Conservation (phyloP, 2,113 vertebrate species). For the Salvelinus sp. region DNA sequence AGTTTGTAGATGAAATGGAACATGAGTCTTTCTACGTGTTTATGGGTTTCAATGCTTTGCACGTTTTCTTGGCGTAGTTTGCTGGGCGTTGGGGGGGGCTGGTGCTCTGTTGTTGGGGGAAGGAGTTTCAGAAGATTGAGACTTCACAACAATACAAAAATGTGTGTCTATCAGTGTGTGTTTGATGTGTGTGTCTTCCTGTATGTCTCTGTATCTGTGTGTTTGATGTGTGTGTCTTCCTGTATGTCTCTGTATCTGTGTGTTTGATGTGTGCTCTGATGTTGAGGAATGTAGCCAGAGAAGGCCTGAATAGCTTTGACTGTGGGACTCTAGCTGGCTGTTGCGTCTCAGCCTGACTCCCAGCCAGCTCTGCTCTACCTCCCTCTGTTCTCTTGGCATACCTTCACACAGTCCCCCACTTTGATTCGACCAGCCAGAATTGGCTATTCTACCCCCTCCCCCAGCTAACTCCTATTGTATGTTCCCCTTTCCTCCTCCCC, state of each 20-base stretch:
- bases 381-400: slow-evolving; percentile 57
- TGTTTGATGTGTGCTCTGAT: slow-evolving; percentile 19
- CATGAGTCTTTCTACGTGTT: not conserved
- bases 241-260: not conserved
- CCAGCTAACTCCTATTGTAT: slow-evolving; percentile 68
- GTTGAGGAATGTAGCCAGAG: slow-evolving; percentile 64
- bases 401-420: slow-evolving; percentile 65
- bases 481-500: slow-evolving; percentile 21
- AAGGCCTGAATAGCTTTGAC: slow-evolving; percentile 52
- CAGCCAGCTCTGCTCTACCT: slow-evolving; percentile 1
- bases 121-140: not conserved
- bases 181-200: slow-evolving; percentile 33
- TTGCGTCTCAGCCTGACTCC: slow-evolving; percentile 30
- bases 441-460: slow-evolving; percentile 51
- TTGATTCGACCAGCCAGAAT: slow-evolving; percentile 64
- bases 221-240: slow-evolving; percentile 23
- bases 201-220: not conserved
- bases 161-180: slow-evolving; percentile 18
- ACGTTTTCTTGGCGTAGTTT: slow-evolving; percentile 18
- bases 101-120: not conserved
- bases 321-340: slow-evolving; percentile 57
- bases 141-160: not conserved
- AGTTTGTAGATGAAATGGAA: not conserved
- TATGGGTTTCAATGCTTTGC: not conserved
- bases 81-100: not conserved